These are phyloP conservation scores for Ctenoplectra terminalis DNA, from an alignment of 1,140 invertebrate species.

Conservation along the genomic window DNA sequence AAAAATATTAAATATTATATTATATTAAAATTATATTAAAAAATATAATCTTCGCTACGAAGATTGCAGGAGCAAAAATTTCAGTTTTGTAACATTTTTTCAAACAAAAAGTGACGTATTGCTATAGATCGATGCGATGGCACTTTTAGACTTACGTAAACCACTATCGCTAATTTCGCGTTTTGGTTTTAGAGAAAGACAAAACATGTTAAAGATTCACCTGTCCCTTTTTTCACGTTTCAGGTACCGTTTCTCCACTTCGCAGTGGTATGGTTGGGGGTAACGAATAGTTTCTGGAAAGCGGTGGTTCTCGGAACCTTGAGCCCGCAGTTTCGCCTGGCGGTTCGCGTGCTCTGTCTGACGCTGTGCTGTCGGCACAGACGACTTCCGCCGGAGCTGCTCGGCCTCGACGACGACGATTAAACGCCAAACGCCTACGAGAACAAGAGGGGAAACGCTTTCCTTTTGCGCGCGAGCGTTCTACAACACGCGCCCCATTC, in stretches of 20 bases:
- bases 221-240: slow-evolving; percentile 56
- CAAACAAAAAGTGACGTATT: no score
- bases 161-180: no score
- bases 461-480: slow-evolving; percentile 56
- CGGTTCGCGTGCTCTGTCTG: slow-evolving; percentile 92
- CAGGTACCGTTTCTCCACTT: slow-evolving; percentile 95
- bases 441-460: slow-evolving; percentile 53
- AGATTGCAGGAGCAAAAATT: no score
- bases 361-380: slow-evolving; percentile 93
- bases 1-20: no score
- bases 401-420: slow-evolving; percentile 92
- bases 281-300: slow-evolving; percentile 97
- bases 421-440: slow-evolving; percentile 77
- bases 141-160: no score
- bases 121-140: no score
- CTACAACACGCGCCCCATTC: slow-evolving; percentile 70
- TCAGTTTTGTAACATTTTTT: no score
- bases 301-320: slow-evolving; percentile 93
- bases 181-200: no score
- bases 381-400: slow-evolving; percentile 90
- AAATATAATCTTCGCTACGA: no score
- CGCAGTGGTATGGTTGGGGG: slow-evolving; percentile 95
- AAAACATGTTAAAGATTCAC: no score
- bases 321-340: slow-evolving; percentile 95
- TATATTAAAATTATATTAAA: no score